Evolutionary conservation across 2,113 vertebrate species (phyloP).

Genomic region (Rhinogobius similis): DNA sequence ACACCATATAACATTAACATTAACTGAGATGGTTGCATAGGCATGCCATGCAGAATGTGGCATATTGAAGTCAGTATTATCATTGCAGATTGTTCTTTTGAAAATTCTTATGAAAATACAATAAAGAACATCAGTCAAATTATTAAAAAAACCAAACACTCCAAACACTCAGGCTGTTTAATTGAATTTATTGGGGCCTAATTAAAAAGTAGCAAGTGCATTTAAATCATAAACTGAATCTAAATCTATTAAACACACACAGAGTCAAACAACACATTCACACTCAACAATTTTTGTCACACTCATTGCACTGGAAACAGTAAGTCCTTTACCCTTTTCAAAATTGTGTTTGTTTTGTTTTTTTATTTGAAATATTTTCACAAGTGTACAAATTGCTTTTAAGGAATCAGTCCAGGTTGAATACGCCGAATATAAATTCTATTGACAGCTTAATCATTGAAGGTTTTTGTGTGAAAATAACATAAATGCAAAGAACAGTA

Average conservation of each 20-base stretch:
- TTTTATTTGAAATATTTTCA: neutral
- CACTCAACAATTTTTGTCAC: neutral
- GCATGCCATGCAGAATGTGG: too few relatives aligned
- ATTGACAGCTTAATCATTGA: neutral
- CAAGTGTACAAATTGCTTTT: slow-evolving; percentile 4
- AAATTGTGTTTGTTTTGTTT: neutral
- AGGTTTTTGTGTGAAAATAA: slow-evolving; percentile 9
- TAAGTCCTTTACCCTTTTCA: neutral
- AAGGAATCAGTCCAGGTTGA: neutral
- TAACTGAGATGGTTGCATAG: too few relatives aligned
- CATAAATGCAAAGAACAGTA: slow-evolving; percentile 24
- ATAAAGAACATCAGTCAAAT: too few relatives aligned
- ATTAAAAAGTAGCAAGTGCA: slow-evolving; percentile 38
- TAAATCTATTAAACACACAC: slow-evolving; percentile 14
- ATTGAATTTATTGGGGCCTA: slow-evolving; percentile 17
- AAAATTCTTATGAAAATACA: neutral
- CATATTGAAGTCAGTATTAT: too few relatives aligned
- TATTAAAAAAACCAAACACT: slow-evolving; percentile 35
- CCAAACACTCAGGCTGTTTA: slow-evolving; percentile 38
- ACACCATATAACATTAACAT: too few relatives aligned
- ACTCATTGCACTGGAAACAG: neutral
- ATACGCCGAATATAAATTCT: neutral
- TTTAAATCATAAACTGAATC: slow-evolving; percentile 3
- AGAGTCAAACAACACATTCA: slow-evolving; percentile 3
- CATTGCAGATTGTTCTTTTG: too few relatives aligned